Conservation (phyloP, 2,113 vertebrate species). For the Tringa solitaria region DNA sequence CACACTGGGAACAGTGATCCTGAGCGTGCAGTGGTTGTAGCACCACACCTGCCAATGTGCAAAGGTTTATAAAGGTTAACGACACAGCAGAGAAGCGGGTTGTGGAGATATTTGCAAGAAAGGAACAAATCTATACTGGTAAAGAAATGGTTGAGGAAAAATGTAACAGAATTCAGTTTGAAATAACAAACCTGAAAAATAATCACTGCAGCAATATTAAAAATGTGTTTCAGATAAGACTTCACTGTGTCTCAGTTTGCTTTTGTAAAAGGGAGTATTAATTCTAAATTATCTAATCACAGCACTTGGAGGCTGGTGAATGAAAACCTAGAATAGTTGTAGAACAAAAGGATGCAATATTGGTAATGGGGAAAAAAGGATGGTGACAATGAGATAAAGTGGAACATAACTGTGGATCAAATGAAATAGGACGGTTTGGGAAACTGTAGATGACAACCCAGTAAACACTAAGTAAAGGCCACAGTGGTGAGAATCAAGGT, state of each 20-base stretch:
- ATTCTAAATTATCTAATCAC: neutral
- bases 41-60: neutral
- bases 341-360: neutral
- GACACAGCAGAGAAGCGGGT: neutral
- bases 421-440: neutral
- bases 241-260: neutral
- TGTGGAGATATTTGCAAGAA: neutral
- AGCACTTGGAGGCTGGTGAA: neutral
- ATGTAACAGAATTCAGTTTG: neutral
- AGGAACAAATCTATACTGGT: neutral
- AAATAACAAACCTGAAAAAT: neutral
- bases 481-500: constrained; percentile 31
- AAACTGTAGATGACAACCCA: neutral
- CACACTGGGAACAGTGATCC: neutral
- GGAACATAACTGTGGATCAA: neutral
- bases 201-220: neutral
- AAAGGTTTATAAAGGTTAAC: neutral
- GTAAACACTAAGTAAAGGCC: constrained; percentile 27
- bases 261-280: neutral
- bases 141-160: neutral
- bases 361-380: neutral
- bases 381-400: neutral
- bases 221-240: neutral
- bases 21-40: neutral
- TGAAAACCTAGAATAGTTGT: neutral